A percentile compares a stretch with the other conserved stretches of the same genome.
phyloP scores from a whole-genome alignment of 2,888 invertebrate species.

The Syrista parreyssii region DNA sequence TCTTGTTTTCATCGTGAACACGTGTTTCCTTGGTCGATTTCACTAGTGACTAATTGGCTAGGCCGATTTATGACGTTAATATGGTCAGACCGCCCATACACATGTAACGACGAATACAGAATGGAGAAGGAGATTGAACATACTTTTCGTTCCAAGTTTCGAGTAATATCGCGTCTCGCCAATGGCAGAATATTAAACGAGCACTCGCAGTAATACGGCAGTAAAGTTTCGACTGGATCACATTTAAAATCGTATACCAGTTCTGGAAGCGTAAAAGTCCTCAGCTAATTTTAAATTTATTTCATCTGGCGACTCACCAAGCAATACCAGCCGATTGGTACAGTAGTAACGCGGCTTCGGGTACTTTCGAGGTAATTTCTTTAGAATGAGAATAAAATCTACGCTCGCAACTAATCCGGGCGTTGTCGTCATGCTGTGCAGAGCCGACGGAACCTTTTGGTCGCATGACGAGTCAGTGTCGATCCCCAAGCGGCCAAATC shows the following conservation, averaged over 20 bases:
- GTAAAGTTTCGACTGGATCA: neutral
- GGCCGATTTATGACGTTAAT: neutral
- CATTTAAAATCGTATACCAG: neutral
- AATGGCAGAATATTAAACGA: neutral
- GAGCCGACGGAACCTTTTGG: neutral
- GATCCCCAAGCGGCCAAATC: neutral
- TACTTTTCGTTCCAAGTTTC: neutral
- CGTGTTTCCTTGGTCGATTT: neutral
- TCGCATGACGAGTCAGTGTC: neutral
- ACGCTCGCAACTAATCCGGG: neutral
- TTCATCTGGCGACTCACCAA: constrained; percentile 52
- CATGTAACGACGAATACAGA: neutral
- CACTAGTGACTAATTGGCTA: neutral
- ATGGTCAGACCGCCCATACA: neutral
- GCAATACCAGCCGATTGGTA: neutral
- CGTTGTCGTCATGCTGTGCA: neutral
- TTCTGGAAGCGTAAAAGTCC: neutral
- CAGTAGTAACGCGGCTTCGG: neutral
- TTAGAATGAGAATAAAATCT: neutral
- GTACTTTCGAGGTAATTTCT: neutral
- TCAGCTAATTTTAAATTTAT: constrained; percentile 53
- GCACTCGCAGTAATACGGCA: neutral
- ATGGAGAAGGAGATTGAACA: neutral
- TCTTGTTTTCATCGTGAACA: constrained; percentile 1
- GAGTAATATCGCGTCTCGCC: neutral